These are phyloP conservation scores for Sylvia borin DNA, from an alignment of 2,797 vertebrate species.

Conservation along the genomic window DNA sequence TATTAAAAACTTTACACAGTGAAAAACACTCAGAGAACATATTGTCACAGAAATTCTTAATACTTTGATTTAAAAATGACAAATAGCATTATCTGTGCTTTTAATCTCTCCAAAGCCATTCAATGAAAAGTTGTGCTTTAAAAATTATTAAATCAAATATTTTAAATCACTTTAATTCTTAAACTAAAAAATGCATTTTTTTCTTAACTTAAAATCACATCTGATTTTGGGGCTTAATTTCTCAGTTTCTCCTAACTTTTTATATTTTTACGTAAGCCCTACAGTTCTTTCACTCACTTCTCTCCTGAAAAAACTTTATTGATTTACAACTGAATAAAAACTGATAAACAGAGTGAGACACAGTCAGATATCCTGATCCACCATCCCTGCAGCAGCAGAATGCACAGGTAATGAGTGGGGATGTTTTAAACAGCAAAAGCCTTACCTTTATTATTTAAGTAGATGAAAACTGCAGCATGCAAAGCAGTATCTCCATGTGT, in stretches of 20 bases:
- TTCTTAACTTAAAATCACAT: background rate
- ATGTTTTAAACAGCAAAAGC: background rate
- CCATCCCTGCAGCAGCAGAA: background rate
- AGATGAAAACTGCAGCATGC: slow-evolving; percentile 78
- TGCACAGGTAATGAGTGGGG: background rate
- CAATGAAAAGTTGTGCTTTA: background rate
- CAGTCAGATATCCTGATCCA: background rate
- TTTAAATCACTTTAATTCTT: background rate
- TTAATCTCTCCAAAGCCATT: background rate
- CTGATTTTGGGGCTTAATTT: background rate
- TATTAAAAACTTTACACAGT: background rate
- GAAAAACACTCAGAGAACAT: background rate
- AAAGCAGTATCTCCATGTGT: slow-evolving; percentile 77
- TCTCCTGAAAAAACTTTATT: background rate
- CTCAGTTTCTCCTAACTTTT: background rate
- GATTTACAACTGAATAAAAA: too few species aligned
- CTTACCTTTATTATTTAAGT: slow-evolving; percentile 74
- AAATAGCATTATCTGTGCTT: background rate
- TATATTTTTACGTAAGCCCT: background rate
- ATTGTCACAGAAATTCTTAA: background rate
- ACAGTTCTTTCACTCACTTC: background rate
- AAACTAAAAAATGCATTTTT: background rate
- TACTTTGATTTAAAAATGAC: background rate
- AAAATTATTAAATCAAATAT: background rate
- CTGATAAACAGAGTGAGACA: background rate